Base-by-base conservation (phyloP, 2,888 invertebrate species). In the Epinotia nisella region DNA sequence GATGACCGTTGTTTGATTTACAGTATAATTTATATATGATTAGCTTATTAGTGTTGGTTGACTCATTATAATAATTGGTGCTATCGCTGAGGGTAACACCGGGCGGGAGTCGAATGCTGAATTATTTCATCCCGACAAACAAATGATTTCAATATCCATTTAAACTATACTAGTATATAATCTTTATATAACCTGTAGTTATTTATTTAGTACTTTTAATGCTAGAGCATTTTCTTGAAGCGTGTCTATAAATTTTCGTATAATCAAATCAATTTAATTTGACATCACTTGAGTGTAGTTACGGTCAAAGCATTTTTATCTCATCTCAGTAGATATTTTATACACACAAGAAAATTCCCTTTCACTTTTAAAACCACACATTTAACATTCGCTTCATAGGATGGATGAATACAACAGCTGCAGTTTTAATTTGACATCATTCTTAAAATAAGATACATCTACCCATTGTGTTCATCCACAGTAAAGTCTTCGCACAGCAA, bases 401-500 rank as follows among this genome's bases (percentile, higher is more conserved):
- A 1, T 51, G 19, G 17, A 64, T 64, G 29, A 35, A 53, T 51
- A 19, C 17, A 64, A 49, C 7, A 17, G 13, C 24, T 24, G n/a
- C 17, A 60, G 29, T 49, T 49, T 49, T 49, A n/a, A 49, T 49
- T n/a, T n/a, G 49, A n/a, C n/a, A 49, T 49, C 49, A 49, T n/a
- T 49, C 1, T n/a, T 49, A n/a, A n/a, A 49, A 49, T n/a, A 49
- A 7, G 1, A 15, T 29, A 39, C 41, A 39, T 39, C 2, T 2
- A n/a, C n/a, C n/a, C n/a, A 11, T 58, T 58, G 9, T 24, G 15
- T 56, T 56, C 56, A 58, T 29, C 29, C 58, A 24, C 15, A 15
- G 9, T 24, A 41, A 21, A 55, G 5, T 41, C 10, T 41, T 66
- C 66, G 66, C 66, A 66, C n/a, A 55, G 56, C 66, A 21, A 41